These are phyloP conservation scores for Hippotragus niger DNA, from an alignment of 2,113 vertebrate species.

Conservation along the genomic window DNA sequence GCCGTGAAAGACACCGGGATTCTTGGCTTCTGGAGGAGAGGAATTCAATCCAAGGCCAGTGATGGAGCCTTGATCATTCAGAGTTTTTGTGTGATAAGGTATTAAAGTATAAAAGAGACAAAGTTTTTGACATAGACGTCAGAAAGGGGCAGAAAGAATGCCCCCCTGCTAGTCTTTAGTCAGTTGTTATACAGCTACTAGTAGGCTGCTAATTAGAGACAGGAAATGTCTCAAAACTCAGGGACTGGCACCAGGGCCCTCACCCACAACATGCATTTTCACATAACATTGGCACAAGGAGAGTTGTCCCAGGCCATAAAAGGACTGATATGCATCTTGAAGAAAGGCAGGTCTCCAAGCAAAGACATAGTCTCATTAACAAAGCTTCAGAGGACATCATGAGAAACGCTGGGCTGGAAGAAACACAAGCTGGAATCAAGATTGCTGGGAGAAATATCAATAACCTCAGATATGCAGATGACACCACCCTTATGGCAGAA, in stretches of 20 bases:
- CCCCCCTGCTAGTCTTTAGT: background rate
- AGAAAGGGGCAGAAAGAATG: background rate
- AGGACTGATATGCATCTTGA: background rate
- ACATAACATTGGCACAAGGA: background rate
- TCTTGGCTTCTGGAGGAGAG: background rate
- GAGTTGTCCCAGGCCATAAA: background rate
- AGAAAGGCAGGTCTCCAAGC: background rate
- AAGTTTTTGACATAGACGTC: rapidly evolving
- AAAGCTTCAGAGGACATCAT: background rate
- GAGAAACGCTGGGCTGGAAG: too few relatives aligned
- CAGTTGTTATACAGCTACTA: background rate
- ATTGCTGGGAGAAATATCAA: too few relatives aligned
- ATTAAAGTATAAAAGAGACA: background rate
- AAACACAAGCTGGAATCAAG: too few relatives aligned
- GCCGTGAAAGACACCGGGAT: rapidly evolving
- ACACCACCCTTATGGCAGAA: too few relatives aligned
- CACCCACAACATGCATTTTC: background rate
- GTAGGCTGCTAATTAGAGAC: background rate
- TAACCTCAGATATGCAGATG: too few relatives aligned
- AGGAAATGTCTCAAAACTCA: background rate
- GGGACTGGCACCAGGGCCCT: background rate
- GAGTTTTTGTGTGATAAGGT: background rate
- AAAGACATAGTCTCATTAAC: background rate
- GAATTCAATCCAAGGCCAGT: background rate
- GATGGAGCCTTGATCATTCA: background rate